Evolutionary conservation across 2,113 vertebrate species (phyloP).

Genomic region (Lepus europaeus): DNA sequence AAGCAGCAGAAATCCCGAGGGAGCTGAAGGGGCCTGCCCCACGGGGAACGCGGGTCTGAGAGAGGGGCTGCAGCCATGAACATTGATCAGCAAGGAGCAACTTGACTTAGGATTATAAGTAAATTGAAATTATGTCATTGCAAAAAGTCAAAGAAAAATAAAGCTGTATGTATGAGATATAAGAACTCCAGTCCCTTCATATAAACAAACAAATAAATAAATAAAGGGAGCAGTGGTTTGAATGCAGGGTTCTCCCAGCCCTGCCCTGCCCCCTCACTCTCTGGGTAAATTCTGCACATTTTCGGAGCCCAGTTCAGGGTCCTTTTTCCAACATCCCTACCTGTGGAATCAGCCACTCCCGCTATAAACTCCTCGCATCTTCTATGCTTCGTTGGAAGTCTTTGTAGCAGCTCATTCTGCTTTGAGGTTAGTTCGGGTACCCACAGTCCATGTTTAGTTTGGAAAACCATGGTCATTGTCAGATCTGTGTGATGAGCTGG

Average conservation of each 20-base stretch:
- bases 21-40: neutral
- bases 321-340: neutral
- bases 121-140: too few species aligned
- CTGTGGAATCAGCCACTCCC: neutral
- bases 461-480: neutral
- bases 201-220: too few species aligned
- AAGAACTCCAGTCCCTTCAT: too few species aligned
- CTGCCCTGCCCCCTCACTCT: rapidly evolving
- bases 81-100: neutral
- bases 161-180: too few species aligned
- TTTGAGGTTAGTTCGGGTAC: neutral
- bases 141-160: too few species aligned
- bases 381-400: neutral
- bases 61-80: neutral
- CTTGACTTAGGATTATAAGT: too few species aligned
- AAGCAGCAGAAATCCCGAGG: too few species aligned
- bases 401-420: neutral
- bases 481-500: neutral
- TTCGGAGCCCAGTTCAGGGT: neutral
- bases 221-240: neutral
- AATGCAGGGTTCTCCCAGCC: neutral
- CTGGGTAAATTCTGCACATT: neutral
- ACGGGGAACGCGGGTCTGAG: neutral
- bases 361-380: neutral
- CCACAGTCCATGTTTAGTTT: neutral